Base-by-base conservation (phyloP, 2,888 invertebrate species). In the Heteropelma amictum region DNA sequence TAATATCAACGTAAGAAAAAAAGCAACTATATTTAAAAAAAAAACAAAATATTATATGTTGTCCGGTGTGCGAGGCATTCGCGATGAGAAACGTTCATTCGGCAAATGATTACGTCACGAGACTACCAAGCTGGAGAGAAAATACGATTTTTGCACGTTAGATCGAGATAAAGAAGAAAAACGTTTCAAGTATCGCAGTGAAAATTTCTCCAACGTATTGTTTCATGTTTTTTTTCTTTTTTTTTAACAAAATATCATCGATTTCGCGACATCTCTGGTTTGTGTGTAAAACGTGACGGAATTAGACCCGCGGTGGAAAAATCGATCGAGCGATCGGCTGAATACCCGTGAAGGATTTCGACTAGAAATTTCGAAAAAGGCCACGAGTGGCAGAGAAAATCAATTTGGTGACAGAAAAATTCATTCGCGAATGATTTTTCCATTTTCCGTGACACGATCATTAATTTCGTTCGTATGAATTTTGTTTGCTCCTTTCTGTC, bases 1-100 rank as follows among this genome's bases (percentile, higher is more conserved):
- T 80, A 78, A 80, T 81, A 84, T 80, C 80, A 78, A 77, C 63
- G 73, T 65, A 77, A 77, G 75, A 56, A 74, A 76, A 75, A 58
- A 79, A 76, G 56, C 68, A 76, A 79, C 78, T 76, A 58, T 78
- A 80, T 77, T 79, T 74, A 70, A 35, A 56, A 35, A 33, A 45
- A 35, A 47, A 30, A 26, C 70, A 65, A 74, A 60, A 70, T 70
- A 70, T 70, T 75, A 71, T 71, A 75, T 75, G 71, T 71, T 70
- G 71, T 75, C 68, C 61, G 71, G 60, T 72, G 68, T 51, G 54
- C 58, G 45, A 74, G 54, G 63, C 42, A 60, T 73, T 63, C 14
- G 54, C 42, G 64, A 71, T 4, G 21, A 69, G 61, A 61, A 54
- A 75, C 70, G 61, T 77, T 74, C 68, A 72, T 79, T 77, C 72